A percentile compares a stretch with the other conserved stretches of the same genome.
These are phyloP conservation scores for Meloidogyne hapla DNA, from an alignment of 1,140 invertebrate species.

Conservation along the genomic window DNA sequence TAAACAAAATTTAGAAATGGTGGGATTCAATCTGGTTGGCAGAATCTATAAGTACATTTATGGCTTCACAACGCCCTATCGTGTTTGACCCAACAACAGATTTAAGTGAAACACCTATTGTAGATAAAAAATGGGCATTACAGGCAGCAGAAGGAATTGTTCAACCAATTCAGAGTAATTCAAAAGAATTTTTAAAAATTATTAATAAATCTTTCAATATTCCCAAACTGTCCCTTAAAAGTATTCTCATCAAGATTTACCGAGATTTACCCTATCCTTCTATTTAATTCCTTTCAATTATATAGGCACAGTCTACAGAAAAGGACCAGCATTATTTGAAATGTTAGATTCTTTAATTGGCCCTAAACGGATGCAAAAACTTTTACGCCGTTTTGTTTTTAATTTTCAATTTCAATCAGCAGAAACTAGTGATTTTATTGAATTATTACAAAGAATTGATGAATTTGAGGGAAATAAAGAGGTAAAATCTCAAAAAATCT, in stretches of 20 bases:
- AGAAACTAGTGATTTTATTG: constrained; percentile 38
- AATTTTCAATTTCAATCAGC: constrained; percentile 37
- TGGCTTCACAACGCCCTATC: constrained; percentile 25
- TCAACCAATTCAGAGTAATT: background rate
- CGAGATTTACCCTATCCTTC: too few relatives aligned
- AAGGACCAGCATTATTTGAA: constrained; percentile 40
- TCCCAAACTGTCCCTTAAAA: too few relatives aligned
- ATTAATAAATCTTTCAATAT: too few relatives aligned
- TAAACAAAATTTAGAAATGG: constrained; percentile 12
- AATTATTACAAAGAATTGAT: constrained; percentile 32
- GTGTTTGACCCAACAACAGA: constrained; percentile 36
- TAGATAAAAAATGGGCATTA: constrained; percentile 39
- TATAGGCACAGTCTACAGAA: constrained; percentile 37
- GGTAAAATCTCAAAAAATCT: too few relatives aligned
- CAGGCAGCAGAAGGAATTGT: background rate
- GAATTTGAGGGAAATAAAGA: background rate
- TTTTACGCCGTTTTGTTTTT: constrained; percentile 38
- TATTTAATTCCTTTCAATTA: constrained; percentile 26
- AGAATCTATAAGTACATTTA: constrained; percentile 43
- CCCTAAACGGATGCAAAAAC: constrained; percentile 25
- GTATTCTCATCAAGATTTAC: too few relatives aligned
- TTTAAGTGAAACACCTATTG: constrained; percentile 31
- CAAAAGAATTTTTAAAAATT: too few relatives aligned
- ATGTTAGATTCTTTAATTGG: constrained; percentile 49
- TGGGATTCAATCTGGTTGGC: constrained; percentile 49